A percentile compares a stretch with the other conserved stretches of the same genome.
Conservation (phyloP, 2,888 invertebrate species). For the Hedychridium roseum region DNA sequence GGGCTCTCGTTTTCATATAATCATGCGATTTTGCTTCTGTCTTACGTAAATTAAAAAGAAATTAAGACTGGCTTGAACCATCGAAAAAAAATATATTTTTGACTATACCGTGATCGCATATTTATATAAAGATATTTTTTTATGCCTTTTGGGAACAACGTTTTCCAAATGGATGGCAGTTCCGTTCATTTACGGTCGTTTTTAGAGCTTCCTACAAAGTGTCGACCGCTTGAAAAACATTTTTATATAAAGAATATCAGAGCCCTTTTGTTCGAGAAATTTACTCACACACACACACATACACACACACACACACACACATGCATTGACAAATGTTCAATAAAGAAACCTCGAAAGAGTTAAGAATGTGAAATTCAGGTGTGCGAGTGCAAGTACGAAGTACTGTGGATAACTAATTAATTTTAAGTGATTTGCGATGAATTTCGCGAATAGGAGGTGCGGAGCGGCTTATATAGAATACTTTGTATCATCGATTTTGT, state of each 20-base stretch:
- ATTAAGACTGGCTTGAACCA: conserved; percentile 3
- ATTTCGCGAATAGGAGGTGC: conserved; percentile 34
- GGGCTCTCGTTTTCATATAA: conserved; percentile 32
- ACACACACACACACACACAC: too few species aligned
- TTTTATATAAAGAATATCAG: conserved; percentile 15
- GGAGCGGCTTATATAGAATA: conserved; percentile 4
- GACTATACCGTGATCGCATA: background rate
- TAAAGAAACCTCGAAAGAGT: conserved; percentile 18
- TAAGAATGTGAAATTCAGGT: conserved; percentile 15
- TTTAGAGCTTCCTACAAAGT: background rate
- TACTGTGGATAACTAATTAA: conserved; percentile 42
- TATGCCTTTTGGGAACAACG: background rate
- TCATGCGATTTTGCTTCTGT: too few species aligned
- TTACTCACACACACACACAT: too few species aligned
- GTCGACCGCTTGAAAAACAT: conserved; percentile 5
- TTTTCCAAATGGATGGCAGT: background rate
- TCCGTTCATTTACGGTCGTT: conserved; percentile 1
- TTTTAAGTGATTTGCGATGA: conserved; percentile 30
- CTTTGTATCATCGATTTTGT: too few species aligned
- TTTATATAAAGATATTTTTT: background rate
- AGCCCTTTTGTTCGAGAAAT: conserved; percentile 37
- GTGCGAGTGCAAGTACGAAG: conserved; percentile 40
- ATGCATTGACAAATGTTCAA: conserved; percentile 27
- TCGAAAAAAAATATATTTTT: background rate
- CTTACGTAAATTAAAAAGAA: background rate